These are phyloP conservation scores for Lucilia sericata DNA, from an alignment of 1,140 invertebrate species.

Conservation along the genomic window DNA sequence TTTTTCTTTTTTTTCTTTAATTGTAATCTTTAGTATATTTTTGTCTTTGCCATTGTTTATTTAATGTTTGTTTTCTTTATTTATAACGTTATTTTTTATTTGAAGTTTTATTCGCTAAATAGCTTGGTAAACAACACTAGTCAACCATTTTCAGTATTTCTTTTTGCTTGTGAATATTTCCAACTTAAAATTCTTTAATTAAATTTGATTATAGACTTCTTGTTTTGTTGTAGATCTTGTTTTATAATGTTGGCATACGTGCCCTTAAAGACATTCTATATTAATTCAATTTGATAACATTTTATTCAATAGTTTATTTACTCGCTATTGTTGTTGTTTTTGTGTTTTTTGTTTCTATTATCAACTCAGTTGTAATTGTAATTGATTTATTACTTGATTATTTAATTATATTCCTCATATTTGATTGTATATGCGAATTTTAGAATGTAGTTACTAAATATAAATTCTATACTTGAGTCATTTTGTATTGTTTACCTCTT, in stretches of 20 bases:
- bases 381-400: slow-evolving; percentile 8
- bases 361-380: not conserved
- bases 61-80: not conserved
- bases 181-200: not conserved
- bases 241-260: not conserved
- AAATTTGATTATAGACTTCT: not conserved
- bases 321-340: not conserved
- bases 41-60: not conserved
- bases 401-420: not conserved
- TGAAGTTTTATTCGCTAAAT: slow-evolving; percentile 11
- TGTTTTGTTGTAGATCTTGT: not conserved
- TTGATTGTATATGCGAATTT: too few species aligned
- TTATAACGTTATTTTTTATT: not conserved
- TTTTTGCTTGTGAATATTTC: not conserved
- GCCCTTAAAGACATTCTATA: not conserved
- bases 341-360: not conserved
- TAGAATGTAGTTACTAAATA: too few species aligned
- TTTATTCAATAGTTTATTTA: not conserved
- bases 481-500: too few species aligned
- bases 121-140: slow-evolving; percentile 10
- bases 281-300: not conserved
- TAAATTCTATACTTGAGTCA: too few species aligned
- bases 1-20: not conserved
- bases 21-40: not conserved
- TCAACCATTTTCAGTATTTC: not conserved